phyloP scores from a whole-genome alignment of 2,113 vertebrate genomes.

The Odontophorus gujanensis region DNA sequence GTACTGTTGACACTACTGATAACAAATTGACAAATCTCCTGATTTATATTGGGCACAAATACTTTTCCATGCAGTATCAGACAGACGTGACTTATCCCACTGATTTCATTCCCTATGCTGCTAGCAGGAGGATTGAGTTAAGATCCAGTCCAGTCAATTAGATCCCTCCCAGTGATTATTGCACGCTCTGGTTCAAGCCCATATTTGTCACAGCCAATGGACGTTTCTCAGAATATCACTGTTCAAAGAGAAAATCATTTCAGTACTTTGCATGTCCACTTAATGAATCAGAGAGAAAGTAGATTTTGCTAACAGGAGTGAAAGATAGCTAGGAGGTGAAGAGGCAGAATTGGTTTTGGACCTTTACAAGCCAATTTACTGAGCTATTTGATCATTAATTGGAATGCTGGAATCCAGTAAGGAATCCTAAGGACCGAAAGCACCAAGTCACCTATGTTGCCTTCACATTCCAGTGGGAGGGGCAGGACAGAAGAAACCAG shows the following conservation, averaged over 20 bases:
- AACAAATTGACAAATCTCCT: neutral
- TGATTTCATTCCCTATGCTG: neutral
- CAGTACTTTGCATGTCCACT: neutral
- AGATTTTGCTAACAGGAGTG: neutral
- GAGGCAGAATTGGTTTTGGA: conserved; percentile 3
- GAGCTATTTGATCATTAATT: neutral
- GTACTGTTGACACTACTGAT: neutral
- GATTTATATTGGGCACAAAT: neutral
- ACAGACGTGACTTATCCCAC: neutral
- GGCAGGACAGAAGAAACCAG: neutral
- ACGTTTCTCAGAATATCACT: neutral
- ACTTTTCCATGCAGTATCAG: neutral
- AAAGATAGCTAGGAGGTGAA: conserved; percentile 12
- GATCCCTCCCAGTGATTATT: neutral
- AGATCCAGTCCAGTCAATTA: neutral
- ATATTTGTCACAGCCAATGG: neutral
- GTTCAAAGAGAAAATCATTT: neutral
- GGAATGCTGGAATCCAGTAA: neutral
- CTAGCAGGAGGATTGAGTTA: neutral
- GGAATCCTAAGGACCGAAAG: neutral
- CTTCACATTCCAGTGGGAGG: rapidly evolving
- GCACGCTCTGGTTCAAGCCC: neutral
- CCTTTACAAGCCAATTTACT: neutral
- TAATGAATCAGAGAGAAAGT: neutral
- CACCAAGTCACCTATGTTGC: neutral